Evolutionary conservation across 2,113 vertebrate species (phyloP), one percentile per base, ranked within the genome.

Genomic region (Odontesthes bonariensis): DNA sequence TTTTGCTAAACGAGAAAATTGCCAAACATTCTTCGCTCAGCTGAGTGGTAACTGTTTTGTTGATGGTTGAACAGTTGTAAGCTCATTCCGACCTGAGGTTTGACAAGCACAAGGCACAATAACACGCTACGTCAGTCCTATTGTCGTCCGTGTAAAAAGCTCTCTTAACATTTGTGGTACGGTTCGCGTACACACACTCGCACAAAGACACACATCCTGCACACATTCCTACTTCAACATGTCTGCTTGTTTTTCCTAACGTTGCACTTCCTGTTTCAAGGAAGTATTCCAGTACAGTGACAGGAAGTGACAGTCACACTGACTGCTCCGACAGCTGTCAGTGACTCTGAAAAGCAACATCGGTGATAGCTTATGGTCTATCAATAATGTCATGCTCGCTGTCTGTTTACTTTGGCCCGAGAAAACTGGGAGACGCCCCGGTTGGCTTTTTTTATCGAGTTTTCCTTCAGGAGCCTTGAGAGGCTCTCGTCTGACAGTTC

Each of bases 401-500:
- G 8, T 46, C 59, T 64, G 3, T 82, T 88, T 81, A 52, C 83
- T 88, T 77, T 72, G 69, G 69, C 62, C 81, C 0, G 3, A 73
- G 65, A 61, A n/a, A 75, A 61, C 60, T 19, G 27, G 49, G 71
- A 81, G 73, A 58, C 44, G 64, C 57, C 67, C 5, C 1, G 20
- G 38, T 58, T 8, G 31, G 22, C 1, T 58, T 51, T 72, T n/a
- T 74, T 72, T 86, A 69, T 81, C 67, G 78, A 82, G 66, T 69
- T 77, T 84, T 64, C 63, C 64, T 67, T 64, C 53, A 23, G 69
- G 46, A 67, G 70, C 81, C 72, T 87, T 82, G 80, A 79, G 75
- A 75, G 63, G 75, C 79, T 75, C 33, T 8, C 14, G 42, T 6
- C 65, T 82, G 85, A 88, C 82, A 81, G 82, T 81, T 91, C 80